Evolutionary conservation across 2,888 invertebrate species (phyloP).

Genomic region (Nemoura dubitans): DNA sequence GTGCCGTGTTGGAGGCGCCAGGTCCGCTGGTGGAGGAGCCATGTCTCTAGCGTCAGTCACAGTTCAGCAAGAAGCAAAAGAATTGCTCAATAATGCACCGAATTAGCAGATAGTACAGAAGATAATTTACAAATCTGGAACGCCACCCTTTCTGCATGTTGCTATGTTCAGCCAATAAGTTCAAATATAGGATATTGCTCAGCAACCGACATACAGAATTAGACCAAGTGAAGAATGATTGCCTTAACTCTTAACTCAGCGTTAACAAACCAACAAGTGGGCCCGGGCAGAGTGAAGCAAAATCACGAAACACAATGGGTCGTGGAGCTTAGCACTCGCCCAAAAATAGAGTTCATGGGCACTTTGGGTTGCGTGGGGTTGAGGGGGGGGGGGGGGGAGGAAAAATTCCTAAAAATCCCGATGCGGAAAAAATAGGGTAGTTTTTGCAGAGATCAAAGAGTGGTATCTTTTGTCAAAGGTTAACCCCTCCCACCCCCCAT

Average conservation of each 20-base stretch:
- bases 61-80: too few species aligned
- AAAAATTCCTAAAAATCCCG: constrained; percentile 40
- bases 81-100: too few species aligned
- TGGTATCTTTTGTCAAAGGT: constrained; percentile 41
- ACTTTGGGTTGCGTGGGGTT: background rate
- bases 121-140: too few species aligned
- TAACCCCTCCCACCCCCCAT: constrained; percentile 17
- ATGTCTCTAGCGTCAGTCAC: too few species aligned
- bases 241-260: background rate
- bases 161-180: too few species aligned
- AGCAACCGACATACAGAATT: too few species aligned
- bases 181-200: too few species aligned
- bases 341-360: background rate
- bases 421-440: constrained; percentile 41
- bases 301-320: background rate
- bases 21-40: background rate
- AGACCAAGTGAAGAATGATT: too few species aligned
- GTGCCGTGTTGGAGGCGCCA: background rate
- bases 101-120: too few species aligned
- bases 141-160: too few species aligned
- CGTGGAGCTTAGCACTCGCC: background rate
- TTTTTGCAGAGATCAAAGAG: constrained; percentile 38
- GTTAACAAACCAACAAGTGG: background rate
- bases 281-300: background rate
- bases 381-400: background rate